Evolutionary conservation across 1,140 invertebrate genomes (phyloP).

Genomic region (Trinorchestia longiramus): DNA sequence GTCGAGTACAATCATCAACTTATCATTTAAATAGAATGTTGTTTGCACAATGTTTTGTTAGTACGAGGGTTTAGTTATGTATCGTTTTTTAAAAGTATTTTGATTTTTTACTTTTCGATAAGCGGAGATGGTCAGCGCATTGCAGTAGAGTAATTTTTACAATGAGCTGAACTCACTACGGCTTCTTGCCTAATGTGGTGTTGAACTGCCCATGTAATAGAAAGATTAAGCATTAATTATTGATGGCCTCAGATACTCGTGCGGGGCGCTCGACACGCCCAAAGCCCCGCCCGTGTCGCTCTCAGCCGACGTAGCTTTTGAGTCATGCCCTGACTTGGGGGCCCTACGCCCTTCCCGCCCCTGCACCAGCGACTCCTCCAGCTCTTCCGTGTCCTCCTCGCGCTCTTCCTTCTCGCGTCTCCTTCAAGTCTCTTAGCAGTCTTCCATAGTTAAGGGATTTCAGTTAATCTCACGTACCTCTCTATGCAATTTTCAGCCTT

Average conservation of each 20-base stretch:
- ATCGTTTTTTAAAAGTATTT: too few species aligned
- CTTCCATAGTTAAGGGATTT: background rate
- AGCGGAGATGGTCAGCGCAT: too few species aligned
- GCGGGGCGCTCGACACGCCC: background rate
- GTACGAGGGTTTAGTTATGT: too few species aligned
- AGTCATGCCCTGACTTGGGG: slow-evolving; percentile 22
- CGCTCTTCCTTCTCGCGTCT: slow-evolving; percentile 46
- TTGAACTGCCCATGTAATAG: too few species aligned
- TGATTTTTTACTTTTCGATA: too few species aligned
- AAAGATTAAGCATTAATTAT: too few species aligned
- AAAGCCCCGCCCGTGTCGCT: background rate
- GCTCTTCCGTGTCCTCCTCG: slow-evolving; percentile 42
- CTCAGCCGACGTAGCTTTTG: slow-evolving; percentile 20
- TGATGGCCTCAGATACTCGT: background rate
- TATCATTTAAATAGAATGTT: too few species aligned
- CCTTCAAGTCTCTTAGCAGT: slow-evolving; percentile 28
- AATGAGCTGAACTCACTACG: too few species aligned
- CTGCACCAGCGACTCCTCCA: slow-evolving; percentile 47
- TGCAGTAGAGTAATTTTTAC: too few species aligned
- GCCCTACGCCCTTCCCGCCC: slow-evolving; percentile 24
- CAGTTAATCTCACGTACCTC: background rate
- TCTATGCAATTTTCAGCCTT: background rate
- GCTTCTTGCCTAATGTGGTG: too few species aligned
- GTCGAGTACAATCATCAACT: too few species aligned
- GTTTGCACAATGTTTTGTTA: too few species aligned